Evolutionary conservation across 2,888 invertebrate species (phyloP).

Genomic region (Thalpophila matura): DNA sequence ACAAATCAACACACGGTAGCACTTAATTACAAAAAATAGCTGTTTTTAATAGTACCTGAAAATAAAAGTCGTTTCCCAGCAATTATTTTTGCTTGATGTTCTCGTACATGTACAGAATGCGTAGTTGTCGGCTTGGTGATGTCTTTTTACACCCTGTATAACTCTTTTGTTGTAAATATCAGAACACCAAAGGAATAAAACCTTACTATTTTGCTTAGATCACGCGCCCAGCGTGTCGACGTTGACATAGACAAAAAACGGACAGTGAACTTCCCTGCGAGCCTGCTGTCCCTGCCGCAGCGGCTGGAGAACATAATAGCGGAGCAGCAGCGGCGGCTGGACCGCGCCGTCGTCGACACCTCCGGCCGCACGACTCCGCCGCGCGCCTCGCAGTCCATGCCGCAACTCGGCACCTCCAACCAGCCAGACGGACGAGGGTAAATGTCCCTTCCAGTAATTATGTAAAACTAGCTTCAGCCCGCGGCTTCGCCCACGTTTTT

Average conservation of each 20-base stretch:
- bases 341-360: constrained; percentile 77
- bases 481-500: too few species aligned
- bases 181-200: not conserved
- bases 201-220: constrained; percentile 60
- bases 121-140: too few species aligned
- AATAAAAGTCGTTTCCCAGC: too few species aligned
- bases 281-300: constrained; percentile 79
- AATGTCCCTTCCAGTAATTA: constrained; percentile 12
- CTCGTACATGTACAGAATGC: too few species aligned
- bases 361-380: constrained; percentile 73
- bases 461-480: too few species aligned
- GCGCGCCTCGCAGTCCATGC: constrained; percentile 77
- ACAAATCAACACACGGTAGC: too few species aligned
- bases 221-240: constrained; percentile 65
- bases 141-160: too few species aligned
- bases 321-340: constrained; percentile 77
- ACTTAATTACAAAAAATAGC: too few species aligned
- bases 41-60: too few species aligned
- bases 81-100: too few species aligned
- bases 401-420: constrained; percentile 72
- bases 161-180: too few species aligned
- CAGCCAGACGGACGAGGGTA: constrained; percentile 70
- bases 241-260: constrained; percentile 75
- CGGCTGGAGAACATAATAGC: constrained; percentile 77
- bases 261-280: constrained; percentile 81